Evolutionary conservation across 2,113 vertebrate genomes (phyloP).

Genomic region (Phyllostomus discolor): DNA sequence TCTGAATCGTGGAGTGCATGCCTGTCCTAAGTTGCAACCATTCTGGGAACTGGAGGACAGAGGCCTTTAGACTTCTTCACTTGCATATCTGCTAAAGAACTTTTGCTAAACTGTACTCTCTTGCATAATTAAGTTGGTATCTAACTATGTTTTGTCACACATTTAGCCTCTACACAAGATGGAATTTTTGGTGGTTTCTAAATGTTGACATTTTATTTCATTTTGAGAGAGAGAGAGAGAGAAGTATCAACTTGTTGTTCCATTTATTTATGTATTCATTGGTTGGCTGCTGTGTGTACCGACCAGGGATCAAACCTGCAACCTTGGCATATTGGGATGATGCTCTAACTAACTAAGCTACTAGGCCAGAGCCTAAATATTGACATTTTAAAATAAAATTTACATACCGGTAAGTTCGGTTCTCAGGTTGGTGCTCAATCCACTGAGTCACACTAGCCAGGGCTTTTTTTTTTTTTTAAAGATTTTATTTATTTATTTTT

Average conservation of each 20-base stretch:
- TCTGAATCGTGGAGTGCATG: accelerated
- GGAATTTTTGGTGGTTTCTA: background rate
- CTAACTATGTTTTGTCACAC: background rate
- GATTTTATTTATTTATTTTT: no score
- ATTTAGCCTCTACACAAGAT: background rate
- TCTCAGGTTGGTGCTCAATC: no score
- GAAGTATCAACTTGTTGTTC: no score
- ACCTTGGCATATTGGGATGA: no score
- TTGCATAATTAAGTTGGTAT: background rate
- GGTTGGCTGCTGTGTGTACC: no score
- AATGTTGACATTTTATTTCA: constrained; percentile 34
- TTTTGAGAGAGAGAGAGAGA: background rate
- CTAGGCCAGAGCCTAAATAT: background rate
- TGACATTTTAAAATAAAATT: constrained; percentile 37
- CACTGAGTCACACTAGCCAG: no score
- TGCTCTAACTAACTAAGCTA: no score
- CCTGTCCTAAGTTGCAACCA: accelerated
- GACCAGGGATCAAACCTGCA: no score
- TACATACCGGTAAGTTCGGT: background rate
- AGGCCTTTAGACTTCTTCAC: background rate
- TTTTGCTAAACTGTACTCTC: background rate
- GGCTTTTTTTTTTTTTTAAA: no score
- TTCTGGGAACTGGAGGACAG: background rate
- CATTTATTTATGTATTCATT: no score
- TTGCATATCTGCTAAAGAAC: background rate